Evolutionary conservation across 2,888 invertebrate genomes (phyloP).

Genomic region (Marronus borbonicus): DNA sequence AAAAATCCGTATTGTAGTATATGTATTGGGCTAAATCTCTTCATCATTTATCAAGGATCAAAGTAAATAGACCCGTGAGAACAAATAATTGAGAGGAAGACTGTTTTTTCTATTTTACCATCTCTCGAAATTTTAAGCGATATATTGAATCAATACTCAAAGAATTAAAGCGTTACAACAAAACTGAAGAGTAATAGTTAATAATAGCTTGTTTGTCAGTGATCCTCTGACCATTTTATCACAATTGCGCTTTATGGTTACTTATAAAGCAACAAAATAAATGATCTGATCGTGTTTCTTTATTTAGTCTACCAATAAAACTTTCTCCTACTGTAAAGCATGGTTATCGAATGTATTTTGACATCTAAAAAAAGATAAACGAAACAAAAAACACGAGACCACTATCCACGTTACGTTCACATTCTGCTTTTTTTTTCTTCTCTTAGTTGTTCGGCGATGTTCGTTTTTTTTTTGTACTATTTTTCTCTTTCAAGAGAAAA

Average conservation of each 20-base stretch:
- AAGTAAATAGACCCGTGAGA: too few species aligned
- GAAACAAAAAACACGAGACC: slow-evolving; percentile 45
- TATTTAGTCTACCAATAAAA: slow-evolving; percentile 54
- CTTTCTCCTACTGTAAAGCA: slow-evolving; percentile 56
- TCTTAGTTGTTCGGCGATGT: slow-evolving; percentile 8
- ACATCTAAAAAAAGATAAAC: slow-evolving; percentile 54
- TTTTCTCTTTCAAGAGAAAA: slow-evolving; percentile 28
- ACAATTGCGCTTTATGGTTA: not conserved
- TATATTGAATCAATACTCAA: not conserved
- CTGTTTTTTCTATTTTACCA: too few species aligned
- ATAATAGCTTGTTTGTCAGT: not conserved
- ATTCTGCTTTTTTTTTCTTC: slow-evolving; percentile 49
- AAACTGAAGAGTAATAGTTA: slow-evolving; percentile 21
- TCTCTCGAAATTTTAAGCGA: too few species aligned
- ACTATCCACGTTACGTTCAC: slow-evolving; percentile 52
- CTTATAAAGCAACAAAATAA: slow-evolving; percentile 19
- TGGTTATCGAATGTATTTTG: slow-evolving; percentile 55
- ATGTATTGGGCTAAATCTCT: too few species aligned
- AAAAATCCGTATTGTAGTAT: too few species aligned
- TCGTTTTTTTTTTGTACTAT: slow-evolving; percentile 19
- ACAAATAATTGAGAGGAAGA: too few species aligned
- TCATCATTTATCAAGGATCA: too few species aligned
- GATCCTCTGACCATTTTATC: not conserved
- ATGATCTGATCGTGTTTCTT: slow-evolving; percentile 45
- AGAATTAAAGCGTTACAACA: not conserved